A percentile compares a stretch with the other conserved stretches of the same genome.
Evolutionary conservation across 1,140 invertebrate species (phyloP).

Genomic region (Lethocerus indicus): DNA sequence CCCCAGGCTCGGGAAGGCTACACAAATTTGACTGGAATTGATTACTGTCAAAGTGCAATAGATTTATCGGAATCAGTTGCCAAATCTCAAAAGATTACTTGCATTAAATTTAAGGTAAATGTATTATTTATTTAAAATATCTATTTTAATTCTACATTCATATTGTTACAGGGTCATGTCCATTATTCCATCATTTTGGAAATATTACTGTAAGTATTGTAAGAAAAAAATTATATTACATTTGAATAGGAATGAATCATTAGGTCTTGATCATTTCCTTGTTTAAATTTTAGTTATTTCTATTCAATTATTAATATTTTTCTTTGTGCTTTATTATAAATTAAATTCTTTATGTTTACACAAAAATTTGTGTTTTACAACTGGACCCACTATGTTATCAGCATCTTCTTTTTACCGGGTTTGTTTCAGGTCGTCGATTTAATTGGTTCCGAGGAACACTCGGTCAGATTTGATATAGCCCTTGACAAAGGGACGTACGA

Average conservation of each 20-base stretch:
- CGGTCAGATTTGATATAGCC: constrained; percentile 38
- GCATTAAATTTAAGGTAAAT: constrained; percentile 35
- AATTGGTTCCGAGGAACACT: constrained; percentile 17
- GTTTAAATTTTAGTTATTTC: constrained; percentile 3
- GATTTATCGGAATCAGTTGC: constrained; percentile 49
- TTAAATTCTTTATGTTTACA: too few relatives aligned
- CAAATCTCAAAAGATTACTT: constrained; percentile 27
- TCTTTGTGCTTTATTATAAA: neutral
- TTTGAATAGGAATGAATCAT: neutral
- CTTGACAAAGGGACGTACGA: constrained; percentile 92
- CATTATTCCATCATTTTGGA: too few relatives aligned
- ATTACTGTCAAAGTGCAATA: constrained; percentile 69
- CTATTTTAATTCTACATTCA: neutral
- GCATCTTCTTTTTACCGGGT: too few relatives aligned
- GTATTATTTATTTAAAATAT: neutral
- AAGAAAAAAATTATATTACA: neutral
- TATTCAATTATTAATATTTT: constrained; percentile 5
- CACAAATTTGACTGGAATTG: constrained; percentile 55
- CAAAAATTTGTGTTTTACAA: too few relatives aligned
- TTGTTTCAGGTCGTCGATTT: constrained; percentile 9
- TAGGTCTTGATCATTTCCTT: neutral
- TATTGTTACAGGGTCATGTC: too few relatives aligned
- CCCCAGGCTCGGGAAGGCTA: constrained; percentile 50
- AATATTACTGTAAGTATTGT: too few relatives aligned
- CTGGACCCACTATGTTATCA: too few relatives aligned